These are phyloP conservation scores for Anthonomus grandis DNA, from an alignment of 1,140 invertebrate genomes.

Conservation along the genomic window DNA sequence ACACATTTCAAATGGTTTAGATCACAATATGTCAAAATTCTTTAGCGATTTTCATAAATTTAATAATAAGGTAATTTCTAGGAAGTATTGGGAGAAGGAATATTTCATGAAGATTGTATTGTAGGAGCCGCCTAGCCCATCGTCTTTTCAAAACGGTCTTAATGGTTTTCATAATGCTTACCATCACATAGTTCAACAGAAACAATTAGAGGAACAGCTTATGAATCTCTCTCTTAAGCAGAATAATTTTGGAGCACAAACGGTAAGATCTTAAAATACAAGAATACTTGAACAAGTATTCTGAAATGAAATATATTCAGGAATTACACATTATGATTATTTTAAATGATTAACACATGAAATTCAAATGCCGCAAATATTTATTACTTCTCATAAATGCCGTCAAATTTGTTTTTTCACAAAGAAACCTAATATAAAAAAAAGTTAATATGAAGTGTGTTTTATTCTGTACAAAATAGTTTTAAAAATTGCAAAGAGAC, in stretches of 20 bases:
- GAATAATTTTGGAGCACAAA: conserved; percentile 24
- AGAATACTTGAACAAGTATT: background rate
- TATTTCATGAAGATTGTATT: conserved; percentile 1
- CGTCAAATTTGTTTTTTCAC: too few relatives aligned
- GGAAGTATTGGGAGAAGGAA: background rate
- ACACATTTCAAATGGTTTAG: conserved; percentile 37
- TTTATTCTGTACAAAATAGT: too few relatives aligned
- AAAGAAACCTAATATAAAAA: too few relatives aligned
- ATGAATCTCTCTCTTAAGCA: conserved; percentile 38
- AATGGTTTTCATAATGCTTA: conserved; percentile 26
- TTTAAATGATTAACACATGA: too few relatives aligned
- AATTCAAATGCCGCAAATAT: too few relatives aligned
- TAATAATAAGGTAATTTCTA: conserved; percentile 23
- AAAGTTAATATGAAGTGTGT: too few relatives aligned
- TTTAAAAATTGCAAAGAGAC: too few relatives aligned
- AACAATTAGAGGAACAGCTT: conserved; percentile 44
- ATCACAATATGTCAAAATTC: conserved; percentile 58
- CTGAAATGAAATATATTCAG: too few relatives aligned
- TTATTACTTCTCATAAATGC: too few relatives aligned
- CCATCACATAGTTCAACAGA: conserved; percentile 37
- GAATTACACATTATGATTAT: too few relatives aligned
- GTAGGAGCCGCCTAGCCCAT: conserved; percentile 18
- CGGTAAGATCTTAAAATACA: conserved; percentile 9
- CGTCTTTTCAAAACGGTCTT: conserved; percentile 28
- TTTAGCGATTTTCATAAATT: conserved; percentile 57